Evolutionary conservation across 2,797 vertebrate genomes (phyloP).

Genomic region (Sparus aurata): DNA sequence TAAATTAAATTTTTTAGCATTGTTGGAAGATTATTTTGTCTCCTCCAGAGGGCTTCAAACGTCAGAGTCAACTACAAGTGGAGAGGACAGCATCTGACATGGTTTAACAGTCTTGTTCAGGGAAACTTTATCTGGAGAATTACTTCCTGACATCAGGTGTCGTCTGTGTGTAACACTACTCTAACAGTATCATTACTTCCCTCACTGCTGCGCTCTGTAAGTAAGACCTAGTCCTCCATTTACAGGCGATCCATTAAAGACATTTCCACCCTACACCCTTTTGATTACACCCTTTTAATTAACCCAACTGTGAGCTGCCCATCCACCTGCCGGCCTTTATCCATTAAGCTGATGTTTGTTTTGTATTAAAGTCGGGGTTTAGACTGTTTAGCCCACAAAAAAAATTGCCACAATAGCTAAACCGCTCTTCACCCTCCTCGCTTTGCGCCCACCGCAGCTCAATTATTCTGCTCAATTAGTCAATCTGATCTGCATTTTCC

Average conservation of each 20-base stretch:
- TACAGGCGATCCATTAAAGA: slow-evolving; percentile 74
- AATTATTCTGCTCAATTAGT: slow-evolving; percentile 96
- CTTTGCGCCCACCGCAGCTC: slow-evolving; percentile 81
- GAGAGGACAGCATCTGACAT: background rate
- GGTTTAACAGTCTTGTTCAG: background rate
- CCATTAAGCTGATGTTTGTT: slow-evolving; percentile 86
- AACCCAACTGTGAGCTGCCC: slow-evolving; percentile 74
- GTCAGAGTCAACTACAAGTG: background rate
- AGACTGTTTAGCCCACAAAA: slow-evolving; percentile 79
- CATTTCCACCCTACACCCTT: slow-evolving; percentile 58
- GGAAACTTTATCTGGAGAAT: slow-evolving; percentile 1
- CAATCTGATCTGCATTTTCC: slow-evolving; percentile 92
- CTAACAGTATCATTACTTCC: slow-evolving; percentile 27
- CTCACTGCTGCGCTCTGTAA: slow-evolving; percentile 34
- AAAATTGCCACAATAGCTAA: slow-evolving; percentile 87
- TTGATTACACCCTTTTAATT: slow-evolving; percentile 81
- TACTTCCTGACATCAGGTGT: slow-evolving; percentile 9
- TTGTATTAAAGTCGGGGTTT: slow-evolving; percentile 87
- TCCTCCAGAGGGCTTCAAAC: background rate
- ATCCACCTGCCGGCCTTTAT: slow-evolving; percentile 66
- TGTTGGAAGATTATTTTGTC: background rate
- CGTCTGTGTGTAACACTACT: slow-evolving; percentile 13
- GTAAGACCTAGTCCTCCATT: slow-evolving; percentile 42
- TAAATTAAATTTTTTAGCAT: slow-evolving; percentile 6
- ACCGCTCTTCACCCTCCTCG: slow-evolving; percentile 77